Evolutionary conservation across 2,797 vertebrate genomes (phyloP).

Genomic region (Melanogrammus aeglefinus): DNA sequence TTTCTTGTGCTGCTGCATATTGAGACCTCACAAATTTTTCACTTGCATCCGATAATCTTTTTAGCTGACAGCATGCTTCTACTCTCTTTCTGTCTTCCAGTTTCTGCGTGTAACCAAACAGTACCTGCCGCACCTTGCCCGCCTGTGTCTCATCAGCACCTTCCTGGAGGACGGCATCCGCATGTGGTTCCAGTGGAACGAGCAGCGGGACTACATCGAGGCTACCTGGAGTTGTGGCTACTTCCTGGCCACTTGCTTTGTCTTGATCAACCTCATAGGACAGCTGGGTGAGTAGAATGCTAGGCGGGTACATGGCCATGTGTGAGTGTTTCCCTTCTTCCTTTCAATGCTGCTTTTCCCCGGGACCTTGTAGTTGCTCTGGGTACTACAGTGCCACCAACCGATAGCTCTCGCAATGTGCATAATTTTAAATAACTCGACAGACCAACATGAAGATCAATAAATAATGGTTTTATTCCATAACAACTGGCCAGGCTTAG

Average conservation of each 20-base stretch:
- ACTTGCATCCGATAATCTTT: background rate
- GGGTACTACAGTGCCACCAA: background rate
- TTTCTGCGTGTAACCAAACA: conserved; percentile 95
- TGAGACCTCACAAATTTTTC: background rate
- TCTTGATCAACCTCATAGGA: conserved; percentile 92
- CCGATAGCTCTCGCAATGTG: background rate
- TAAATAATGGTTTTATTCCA: background rate
- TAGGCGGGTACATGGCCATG: background rate
- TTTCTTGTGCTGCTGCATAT: background rate
- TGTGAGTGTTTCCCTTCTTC: background rate
- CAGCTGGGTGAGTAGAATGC: conserved; percentile 84
- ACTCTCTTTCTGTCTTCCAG: conserved; percentile 57
- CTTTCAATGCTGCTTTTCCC: background rate
- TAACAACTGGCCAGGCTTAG: background rate
- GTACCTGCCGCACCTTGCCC: conserved; percentile 93
- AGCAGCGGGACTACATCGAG: conserved; percentile 96
- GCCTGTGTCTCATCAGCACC: conserved; percentile 95
- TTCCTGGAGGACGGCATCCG: conserved; percentile 97
- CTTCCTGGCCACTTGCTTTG: conserved; percentile 90
- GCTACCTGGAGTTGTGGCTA: conserved; percentile 94
- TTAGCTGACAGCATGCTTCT: too few species aligned
- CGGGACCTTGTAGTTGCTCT: background rate
- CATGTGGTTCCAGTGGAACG: conserved; percentile 99
- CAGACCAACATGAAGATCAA: background rate
- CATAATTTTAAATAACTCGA: background rate